Conservation (phyloP, 2,113 vertebrate species). For the Pipra filicauda region DNA sequence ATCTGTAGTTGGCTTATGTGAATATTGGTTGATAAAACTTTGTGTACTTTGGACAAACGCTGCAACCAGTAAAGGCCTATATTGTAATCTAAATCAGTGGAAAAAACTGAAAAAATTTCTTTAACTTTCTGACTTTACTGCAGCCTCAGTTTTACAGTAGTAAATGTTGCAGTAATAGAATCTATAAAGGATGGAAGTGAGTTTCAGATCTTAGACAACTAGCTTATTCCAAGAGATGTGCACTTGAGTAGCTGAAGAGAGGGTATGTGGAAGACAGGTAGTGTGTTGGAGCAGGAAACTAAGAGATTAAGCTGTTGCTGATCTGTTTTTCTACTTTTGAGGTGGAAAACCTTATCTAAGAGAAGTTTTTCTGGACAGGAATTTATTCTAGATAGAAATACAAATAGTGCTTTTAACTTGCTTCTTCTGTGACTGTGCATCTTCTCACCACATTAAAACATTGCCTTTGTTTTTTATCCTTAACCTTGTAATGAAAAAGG, state of each 20-base stretch:
- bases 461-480: slow-evolving; percentile 6
- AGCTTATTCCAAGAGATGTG: background rate
- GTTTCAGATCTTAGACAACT: background rate
- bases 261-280: background rate
- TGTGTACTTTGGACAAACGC: background rate
- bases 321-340: background rate
- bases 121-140: background rate
- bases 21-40: background rate
- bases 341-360: background rate
- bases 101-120: background rate
- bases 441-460: slow-evolving; percentile 30
- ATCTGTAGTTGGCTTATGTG: background rate
- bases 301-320: background rate
- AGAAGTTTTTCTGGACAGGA: background rate
- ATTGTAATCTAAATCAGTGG: background rate
- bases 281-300: background rate
- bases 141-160: background rate
- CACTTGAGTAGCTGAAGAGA: background rate
- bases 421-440: background rate
- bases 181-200: background rate
- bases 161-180: background rate
- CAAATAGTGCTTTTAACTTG: background rate
- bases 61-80: background rate
- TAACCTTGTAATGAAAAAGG: slow-evolving; percentile 52
- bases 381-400: background rate